A percentile compares a stretch with the other conserved stretches of the same genome.
These are phyloP conservation scores for Propithecus perrieri DNA, from an alignment of 2,797 vertebrate genomes.

Conservation along the genomic window DNA sequence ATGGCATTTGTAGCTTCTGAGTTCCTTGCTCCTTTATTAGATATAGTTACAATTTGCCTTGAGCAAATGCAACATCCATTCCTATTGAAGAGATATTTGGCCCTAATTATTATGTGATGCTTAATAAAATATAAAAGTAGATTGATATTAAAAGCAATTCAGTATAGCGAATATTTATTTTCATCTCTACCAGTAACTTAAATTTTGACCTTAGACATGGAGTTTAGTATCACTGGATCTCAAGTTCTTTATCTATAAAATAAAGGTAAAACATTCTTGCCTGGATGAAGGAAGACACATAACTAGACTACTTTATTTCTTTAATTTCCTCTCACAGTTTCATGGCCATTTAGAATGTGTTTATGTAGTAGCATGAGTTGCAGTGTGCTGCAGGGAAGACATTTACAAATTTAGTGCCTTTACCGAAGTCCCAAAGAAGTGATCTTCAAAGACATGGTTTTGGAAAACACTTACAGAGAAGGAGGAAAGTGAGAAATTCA, in stretches of 20 bases:
- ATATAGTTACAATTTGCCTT: neutral
- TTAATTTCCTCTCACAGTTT: neutral
- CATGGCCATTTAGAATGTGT: neutral
- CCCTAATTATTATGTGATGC: neutral
- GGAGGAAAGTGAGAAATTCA: neutral
- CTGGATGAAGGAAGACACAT: neutral
- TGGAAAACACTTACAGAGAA: neutral
- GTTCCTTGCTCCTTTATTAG: neutral
- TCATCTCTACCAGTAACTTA: neutral
- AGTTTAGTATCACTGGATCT: neutral
- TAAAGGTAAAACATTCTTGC: neutral
- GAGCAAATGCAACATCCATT: neutral
- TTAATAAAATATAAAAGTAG: neutral
- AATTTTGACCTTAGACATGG: neutral
- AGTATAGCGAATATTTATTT: neutral
- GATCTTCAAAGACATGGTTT: neutral
- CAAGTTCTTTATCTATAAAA: neutral
- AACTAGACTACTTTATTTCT: neutral
- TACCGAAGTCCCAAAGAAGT: neutral
- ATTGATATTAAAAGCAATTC: neutral
- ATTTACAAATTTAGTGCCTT: neutral
- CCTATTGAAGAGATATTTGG: neutral
- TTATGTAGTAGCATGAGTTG: neutral
- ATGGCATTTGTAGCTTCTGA: neutral
- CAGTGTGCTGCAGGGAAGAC: neutral